Percentiles rank a stretch among this genome's conserved stretches.
Evolutionary conservation across 1,140 invertebrate species (phyloP).

Genomic region (Trichogramma pretiosum): DNA sequence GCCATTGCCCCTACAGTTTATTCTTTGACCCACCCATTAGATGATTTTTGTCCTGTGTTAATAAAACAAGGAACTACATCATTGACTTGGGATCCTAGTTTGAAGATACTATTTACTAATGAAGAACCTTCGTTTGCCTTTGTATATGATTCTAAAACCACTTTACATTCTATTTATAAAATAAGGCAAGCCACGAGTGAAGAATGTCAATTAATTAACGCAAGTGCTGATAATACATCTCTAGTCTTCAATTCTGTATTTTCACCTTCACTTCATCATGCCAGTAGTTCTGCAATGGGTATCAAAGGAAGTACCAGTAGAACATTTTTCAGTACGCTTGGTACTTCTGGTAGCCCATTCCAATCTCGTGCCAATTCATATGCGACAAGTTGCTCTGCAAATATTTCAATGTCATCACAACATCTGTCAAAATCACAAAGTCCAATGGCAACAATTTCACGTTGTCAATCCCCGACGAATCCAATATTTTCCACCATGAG

Average conservation of each 20-base stretch:
- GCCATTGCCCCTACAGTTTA: slow-evolving; percentile 47
- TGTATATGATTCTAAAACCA: slow-evolving; percentile 65
- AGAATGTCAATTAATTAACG: slow-evolving; percentile 55
- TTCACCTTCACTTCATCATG: slow-evolving; percentile 26
- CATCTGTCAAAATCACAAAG: slow-evolving; percentile 46
- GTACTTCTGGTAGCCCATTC: slow-evolving; percentile 32
- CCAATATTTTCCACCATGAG: slow-evolving; percentile 33
- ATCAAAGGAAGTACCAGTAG: background rate
- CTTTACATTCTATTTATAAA: slow-evolving; percentile 73
- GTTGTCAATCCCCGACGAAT: slow-evolving; percentile 42
- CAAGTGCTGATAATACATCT: slow-evolving; percentile 42
- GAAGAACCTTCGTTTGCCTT: slow-evolving; percentile 59
- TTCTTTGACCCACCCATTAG: slow-evolving; percentile 77
- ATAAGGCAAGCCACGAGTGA: slow-evolving; percentile 67
- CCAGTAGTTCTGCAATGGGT: background rate
- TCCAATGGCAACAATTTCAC: slow-evolving; percentile 52
- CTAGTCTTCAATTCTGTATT: slow-evolving; percentile 43
- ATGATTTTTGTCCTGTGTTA: slow-evolving; percentile 79
- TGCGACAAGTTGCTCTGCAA: slow-evolving; percentile 30
- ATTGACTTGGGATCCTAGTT: slow-evolving; percentile 54
- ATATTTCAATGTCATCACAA: slow-evolving; percentile 30
- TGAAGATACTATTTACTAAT: slow-evolving; percentile 54
- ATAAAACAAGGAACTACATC: slow-evolving; percentile 49
- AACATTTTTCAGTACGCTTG: slow-evolving; percentile 8
- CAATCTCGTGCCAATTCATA: slow-evolving; percentile 35